Evolutionary conservation across 2,888 invertebrate genomes (phyloP).

Genomic region (Tenthredo distinguenda): DNA sequence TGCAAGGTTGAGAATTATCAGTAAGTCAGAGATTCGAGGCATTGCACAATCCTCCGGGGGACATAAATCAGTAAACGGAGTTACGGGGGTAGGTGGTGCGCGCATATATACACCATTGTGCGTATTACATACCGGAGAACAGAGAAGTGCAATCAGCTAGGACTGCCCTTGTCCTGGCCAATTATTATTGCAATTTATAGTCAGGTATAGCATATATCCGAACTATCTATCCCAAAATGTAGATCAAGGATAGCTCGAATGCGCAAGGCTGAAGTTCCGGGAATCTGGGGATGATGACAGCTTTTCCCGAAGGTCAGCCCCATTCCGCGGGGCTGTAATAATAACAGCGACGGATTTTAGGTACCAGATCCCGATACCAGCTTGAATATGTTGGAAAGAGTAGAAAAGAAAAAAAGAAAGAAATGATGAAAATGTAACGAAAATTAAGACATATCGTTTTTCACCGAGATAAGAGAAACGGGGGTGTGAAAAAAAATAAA

Average conservation of each 20-base stretch:
- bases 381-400: neutral
- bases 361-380: neutral
- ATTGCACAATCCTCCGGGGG: neutral
- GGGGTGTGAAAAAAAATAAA: neutral
- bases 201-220: neutral
- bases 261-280: slow-evolving; percentile 16
- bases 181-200: slow-evolving; percentile 39
- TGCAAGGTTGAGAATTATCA: neutral
- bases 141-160: neutral
- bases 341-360: neutral
- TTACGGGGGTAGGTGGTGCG: neutral
- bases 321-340: neutral
- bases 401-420: neutral
- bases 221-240: slow-evolving; percentile 37
- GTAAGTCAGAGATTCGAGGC: neutral
- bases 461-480: neutral
- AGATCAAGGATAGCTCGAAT: slow-evolving; percentile 26
- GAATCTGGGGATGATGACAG: slow-evolving; percentile 43
- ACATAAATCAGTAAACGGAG: neutral
- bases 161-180: neutral
- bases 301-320: slow-evolving; percentile 37
- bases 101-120: neutral
- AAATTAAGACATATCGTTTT: neutral
- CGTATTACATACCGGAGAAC: neutral
- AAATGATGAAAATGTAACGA: neutral